phyloP scores from a whole-genome alignment of 2,888 invertebrate species.

The Parnassius apollo region DNA sequence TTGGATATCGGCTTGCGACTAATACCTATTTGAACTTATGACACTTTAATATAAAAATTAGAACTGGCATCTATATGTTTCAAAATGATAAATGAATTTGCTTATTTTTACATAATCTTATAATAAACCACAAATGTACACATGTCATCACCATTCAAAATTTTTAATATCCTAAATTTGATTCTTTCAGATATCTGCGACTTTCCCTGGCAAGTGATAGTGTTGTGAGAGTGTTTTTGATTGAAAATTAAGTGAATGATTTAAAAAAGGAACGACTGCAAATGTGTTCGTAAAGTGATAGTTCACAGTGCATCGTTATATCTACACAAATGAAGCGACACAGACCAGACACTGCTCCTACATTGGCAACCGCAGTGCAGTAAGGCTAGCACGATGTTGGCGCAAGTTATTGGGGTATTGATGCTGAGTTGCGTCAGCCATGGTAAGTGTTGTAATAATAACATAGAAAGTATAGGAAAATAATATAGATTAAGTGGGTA shows the following conservation, averaged over 20 bases:
- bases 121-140: too few species aligned
- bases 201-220: conserved; percentile 6
- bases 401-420: conserved; percentile 43
- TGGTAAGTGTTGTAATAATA: conserved; percentile 42
- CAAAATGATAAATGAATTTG: too few species aligned
- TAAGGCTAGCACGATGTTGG: conserved; percentile 52
- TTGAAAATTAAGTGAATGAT: conserved; percentile 1
- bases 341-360: conserved; percentile 41
- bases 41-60: too few species aligned
- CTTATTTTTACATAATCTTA: too few species aligned
- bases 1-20: too few species aligned
- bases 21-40: too few species aligned
- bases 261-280: background rate
- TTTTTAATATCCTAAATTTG: conserved; percentile 1
- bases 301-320: conserved; percentile 8
- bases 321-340: conserved; percentile 70
- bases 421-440: conserved; percentile 52
- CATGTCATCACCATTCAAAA: background rate
- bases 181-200: conserved; percentile 21
- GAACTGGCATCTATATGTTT: too few species aligned
- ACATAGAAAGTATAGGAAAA: too few species aligned
- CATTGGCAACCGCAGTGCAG: conserved; percentile 42
- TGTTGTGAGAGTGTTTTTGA: conserved; percentile 14
- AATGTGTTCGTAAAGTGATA: conserved; percentile 11
- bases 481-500: too few species aligned